Evolutionary conservation across 1,140 invertebrate species (phyloP).

Genomic region (Charaxes varanes): DNA sequence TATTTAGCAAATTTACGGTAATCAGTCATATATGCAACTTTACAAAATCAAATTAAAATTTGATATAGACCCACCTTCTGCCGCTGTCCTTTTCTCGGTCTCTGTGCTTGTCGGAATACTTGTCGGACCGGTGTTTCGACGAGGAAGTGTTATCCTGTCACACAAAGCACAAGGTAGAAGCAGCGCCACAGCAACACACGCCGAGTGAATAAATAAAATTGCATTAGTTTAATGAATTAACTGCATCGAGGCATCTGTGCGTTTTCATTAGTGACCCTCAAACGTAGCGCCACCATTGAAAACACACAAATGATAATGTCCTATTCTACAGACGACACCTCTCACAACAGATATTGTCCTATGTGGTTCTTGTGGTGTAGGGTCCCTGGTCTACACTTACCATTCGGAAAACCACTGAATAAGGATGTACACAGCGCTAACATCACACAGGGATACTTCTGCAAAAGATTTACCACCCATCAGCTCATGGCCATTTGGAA

Average conservation of each 20-base stretch:
- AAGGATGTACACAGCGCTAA: constrained; percentile 72
- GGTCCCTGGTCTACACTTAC: constrained; percentile 69
- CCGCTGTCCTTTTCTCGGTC: constrained; percentile 51
- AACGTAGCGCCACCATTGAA: constrained; percentile 34
- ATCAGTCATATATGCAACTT: too few relatives aligned
- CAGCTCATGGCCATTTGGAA: constrained; percentile 59
- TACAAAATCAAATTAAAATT: too few relatives aligned
- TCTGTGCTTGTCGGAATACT: constrained; percentile 71
- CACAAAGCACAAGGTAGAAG: constrained; percentile 76
- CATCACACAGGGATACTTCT: constrained; percentile 75
- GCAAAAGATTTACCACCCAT: constrained; percentile 75
- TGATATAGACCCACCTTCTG: constrained; percentile 45
- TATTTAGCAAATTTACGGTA: too few relatives aligned
- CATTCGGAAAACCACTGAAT: constrained; percentile 70
- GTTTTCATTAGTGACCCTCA: constrained; percentile 39
- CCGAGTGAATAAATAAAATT: constrained; percentile 74
- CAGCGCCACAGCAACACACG: constrained; percentile 74
- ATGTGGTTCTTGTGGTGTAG: constrained; percentile 40
- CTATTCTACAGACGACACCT: constrained; percentile 44
- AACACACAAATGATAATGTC: constrained; percentile 47
- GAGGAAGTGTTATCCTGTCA: constrained; percentile 75
- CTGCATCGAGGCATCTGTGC: constrained; percentile 41
- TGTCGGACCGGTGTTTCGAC: constrained; percentile 73
- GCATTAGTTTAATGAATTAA: constrained; percentile 68
- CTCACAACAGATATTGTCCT: constrained; percentile 33